Conservation (phyloP, 2,113 vertebrate genomes). For the Antennarius striatus region DNA sequence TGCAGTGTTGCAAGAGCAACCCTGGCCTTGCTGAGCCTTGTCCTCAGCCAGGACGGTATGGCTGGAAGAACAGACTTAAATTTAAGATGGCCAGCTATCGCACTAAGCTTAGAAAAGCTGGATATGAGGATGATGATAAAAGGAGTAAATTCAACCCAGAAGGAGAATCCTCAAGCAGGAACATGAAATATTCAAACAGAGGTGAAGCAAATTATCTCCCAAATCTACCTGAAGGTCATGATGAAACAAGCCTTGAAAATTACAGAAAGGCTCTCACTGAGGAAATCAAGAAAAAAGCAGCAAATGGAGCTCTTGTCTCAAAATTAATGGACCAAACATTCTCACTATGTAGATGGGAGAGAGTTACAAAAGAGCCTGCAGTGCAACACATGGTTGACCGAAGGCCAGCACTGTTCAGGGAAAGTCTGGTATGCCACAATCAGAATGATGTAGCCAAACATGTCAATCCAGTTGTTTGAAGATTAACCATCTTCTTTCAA, state of each 20-base stretch:
- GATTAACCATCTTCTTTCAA: no score
- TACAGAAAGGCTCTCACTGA: conserved; percentile 6
- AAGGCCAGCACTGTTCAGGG: conserved; percentile 33
- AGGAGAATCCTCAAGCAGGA: no score
- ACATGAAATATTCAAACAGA: no score
- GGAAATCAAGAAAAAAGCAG: conserved; percentile 24
- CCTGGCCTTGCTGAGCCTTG: background rate
- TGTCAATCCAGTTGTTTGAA: no score
- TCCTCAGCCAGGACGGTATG: background rate
- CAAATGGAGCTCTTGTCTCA: conserved; percentile 11
- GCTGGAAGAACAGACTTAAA: conserved; percentile 9
- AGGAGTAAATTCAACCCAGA: background rate
- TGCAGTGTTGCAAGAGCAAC: conserved; percentile 25
- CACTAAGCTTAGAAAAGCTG: background rate
- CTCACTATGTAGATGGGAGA: conserved; percentile 20
- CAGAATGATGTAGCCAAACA: background rate
- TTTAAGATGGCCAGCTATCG: conserved; percentile 6
- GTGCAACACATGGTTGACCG: conserved; percentile 20
- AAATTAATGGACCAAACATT: conserved; percentile 37
- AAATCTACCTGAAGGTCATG: conserved; percentile 1
- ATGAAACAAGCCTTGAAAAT: background rate
- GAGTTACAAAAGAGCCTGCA: conserved; percentile 17
- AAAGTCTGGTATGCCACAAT: conserved; percentile 31
- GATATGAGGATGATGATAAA: background rate
- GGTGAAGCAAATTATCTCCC: no score